phyloP scores from a whole-genome alignment of 2,797 vertebrate genomes.

The Sebastes oblongus region DNA sequence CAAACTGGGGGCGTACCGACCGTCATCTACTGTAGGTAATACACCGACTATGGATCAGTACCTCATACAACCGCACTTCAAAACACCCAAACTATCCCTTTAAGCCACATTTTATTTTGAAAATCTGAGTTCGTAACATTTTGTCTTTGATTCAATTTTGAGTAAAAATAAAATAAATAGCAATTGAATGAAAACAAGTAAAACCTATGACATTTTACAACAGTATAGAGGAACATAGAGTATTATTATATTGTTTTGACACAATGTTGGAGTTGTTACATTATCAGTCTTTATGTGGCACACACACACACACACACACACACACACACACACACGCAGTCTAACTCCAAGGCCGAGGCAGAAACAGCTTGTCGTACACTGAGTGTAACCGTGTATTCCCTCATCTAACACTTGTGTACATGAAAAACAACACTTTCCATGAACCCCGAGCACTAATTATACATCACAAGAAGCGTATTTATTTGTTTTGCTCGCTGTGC shows the following conservation, averaged over 20 bases:
- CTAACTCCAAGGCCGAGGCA: conserved; percentile 77
- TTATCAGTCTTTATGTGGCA: neutral
- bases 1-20: no score
- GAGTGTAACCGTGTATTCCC: conserved; percentile 83
- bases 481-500: conserved; percentile 57
- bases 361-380: conserved; percentile 78
- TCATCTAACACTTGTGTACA: conserved; percentile 80
- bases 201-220: no score
- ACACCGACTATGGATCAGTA: no score
- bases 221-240: no score
- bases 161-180: no score
- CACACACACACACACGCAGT: conserved; percentile 15
- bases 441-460: conserved; percentile 89
- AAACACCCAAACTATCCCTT: no score
- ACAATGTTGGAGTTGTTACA: neutral
- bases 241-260: no score
- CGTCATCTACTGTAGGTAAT: no score
- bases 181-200: neutral
- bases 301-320: neutral
- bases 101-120: no score
- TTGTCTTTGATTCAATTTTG: no score
- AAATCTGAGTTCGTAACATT: no score
- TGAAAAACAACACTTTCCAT: conserved; percentile 82
- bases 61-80: no score
- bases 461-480: conserved; percentile 79